Evolutionary conservation across 2,113 vertebrate genomes (phyloP).

Genomic region (Arenaria interpres): DNA sequence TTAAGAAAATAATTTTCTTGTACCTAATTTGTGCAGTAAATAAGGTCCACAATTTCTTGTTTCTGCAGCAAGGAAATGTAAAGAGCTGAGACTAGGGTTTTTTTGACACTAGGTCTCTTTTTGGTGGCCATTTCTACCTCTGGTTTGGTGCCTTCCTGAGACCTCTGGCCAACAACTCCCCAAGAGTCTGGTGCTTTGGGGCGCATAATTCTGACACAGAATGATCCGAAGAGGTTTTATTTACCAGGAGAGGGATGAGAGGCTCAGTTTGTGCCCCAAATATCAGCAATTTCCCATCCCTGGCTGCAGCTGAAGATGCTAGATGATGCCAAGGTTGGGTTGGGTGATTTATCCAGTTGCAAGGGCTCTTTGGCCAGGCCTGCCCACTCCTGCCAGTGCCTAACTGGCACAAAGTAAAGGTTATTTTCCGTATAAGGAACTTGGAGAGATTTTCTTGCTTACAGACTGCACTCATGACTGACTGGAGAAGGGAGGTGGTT

Average conservation of each 20-base stretch:
- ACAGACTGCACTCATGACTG: background rate
- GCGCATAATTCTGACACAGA: background rate
- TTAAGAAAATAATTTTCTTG: slow-evolving; percentile 58
- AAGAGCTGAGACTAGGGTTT: background rate
- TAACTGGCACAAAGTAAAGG: background rate
- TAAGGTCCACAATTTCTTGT: slow-evolving; percentile 58
- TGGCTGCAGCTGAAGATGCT: background rate
- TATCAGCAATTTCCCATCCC: background rate
- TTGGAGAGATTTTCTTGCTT: background rate
- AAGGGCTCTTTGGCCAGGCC: background rate
- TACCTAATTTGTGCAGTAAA: slow-evolving; percentile 72
- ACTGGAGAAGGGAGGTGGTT: background rate
- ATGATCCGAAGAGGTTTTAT: background rate
- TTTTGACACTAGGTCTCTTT: background rate
- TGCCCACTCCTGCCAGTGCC: background rate
- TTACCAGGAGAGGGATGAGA: background rate
- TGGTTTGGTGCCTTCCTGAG: background rate
- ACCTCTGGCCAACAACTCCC: background rate
- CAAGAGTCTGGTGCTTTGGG: background rate
- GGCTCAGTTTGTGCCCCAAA: background rate
- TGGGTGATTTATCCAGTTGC: background rate
- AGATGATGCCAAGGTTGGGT: background rate
- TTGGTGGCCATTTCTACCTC: background rate
- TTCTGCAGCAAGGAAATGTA: background rate
- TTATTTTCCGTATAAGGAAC: background rate